Conservation (phyloP, 2,888 invertebrate species). For the Euclidia mi region DNA sequence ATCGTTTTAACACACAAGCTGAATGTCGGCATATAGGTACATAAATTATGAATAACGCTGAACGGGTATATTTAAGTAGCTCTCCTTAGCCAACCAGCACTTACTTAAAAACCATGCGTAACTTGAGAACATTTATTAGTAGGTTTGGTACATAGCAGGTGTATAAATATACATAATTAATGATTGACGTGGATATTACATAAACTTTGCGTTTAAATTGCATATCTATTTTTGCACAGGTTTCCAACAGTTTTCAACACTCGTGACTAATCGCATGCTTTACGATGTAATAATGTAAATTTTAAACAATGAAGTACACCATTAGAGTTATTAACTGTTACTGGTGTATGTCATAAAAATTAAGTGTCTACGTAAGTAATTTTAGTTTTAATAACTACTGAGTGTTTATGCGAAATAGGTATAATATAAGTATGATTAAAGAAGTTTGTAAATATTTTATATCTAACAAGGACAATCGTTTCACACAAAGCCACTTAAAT, state of each 20-base stretch:
- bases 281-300: no score
- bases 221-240: not conserved
- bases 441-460: no score
- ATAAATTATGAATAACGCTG: constrained; percentile 48
- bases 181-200: not conserved
- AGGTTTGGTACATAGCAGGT: constrained; percentile 7
- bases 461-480: no score
- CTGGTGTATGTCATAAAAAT: not conserved
- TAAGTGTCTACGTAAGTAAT: no score
- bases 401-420: no score
- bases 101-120: constrained; percentile 35
- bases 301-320: no score
- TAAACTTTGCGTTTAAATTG: not conserved
- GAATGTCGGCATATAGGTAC: constrained; percentile 34
- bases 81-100: constrained; percentile 36
- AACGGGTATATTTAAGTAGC: constrained; percentile 43
- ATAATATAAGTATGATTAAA: no score
- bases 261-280: no score
- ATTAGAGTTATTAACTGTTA: no score
- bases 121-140: constrained; percentile 33
- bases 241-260: no score
- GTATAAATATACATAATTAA: constrained; percentile 11
- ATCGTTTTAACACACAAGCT: constrained; percentile 47
- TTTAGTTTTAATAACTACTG: no score
- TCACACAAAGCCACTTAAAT: no score